These are phyloP conservation scores for Gymnodraco acuticeps DNA, from an alignment of 2,797 vertebrate genomes.

Conservation along the genomic window DNA sequence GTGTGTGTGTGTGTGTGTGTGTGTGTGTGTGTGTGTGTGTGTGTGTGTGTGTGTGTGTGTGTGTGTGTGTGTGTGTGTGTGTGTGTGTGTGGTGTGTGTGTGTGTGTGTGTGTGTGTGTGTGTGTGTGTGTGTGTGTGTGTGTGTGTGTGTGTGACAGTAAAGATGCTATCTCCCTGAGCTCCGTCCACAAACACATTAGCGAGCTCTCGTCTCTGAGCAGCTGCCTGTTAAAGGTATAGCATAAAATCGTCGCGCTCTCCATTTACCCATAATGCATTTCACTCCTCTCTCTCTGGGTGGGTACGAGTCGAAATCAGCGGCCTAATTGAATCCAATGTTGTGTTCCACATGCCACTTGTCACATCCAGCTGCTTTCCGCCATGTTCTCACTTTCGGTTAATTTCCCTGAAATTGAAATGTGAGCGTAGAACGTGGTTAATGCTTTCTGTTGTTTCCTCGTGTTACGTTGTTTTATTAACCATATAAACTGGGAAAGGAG, in stretches of 20 bases:
- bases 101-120: too few relatives aligned
- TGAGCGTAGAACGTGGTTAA: conserved; percentile 21
- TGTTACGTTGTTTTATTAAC: conserved; percentile 43
- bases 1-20: conserved; percentile 55
- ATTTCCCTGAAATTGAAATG: conserved; percentile 65
- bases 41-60: too few relatives aligned
- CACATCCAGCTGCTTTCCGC: conserved; percentile 60
- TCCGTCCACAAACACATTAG: conserved; percentile 57
- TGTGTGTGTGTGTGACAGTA: conserved; percentile 57
- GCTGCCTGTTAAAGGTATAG: conserved; percentile 1
- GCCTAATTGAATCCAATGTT: conserved; percentile 77
- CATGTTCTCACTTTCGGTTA: conserved; percentile 63
- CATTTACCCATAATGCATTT: conserved; percentile 68
- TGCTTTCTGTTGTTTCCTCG: conserved; percentile 16
- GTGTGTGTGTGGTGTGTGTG: too few relatives aligned
- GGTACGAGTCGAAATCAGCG: conserved; percentile 56
- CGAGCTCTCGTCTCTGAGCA: conserved; percentile 34
- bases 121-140: conserved; percentile 42
- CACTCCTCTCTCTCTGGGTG: conserved; percentile 33
- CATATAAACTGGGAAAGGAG: conserved; percentile 22
- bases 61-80: background rate
- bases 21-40: too few relatives aligned
- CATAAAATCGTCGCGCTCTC: conserved; percentile 57
- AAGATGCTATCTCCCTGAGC: conserved; percentile 58
- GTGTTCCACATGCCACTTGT: conserved; percentile 71